phyloP scores from a whole-genome alignment of 2,797 vertebrate genomes.

The Halcyon badia region DNA sequence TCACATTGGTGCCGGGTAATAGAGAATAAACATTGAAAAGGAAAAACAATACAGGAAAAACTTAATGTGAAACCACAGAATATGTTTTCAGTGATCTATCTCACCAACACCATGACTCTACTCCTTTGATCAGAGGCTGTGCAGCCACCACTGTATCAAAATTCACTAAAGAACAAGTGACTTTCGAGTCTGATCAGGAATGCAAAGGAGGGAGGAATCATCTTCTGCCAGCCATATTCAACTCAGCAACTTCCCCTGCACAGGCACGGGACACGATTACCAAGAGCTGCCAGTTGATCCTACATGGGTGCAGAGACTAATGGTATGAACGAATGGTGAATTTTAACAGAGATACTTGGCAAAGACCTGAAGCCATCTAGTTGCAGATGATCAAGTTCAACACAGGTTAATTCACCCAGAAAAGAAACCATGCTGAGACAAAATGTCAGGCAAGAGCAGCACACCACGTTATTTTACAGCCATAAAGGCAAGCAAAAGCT shows the following conservation, averaged over 20 bases:
- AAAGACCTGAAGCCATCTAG: background rate
- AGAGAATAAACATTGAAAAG: background rate
- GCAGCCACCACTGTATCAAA: background rate
- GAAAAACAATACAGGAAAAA: background rate
- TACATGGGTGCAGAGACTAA: background rate
- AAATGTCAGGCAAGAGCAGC: background rate
- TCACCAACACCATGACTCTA: background rate
- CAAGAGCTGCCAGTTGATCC: background rate
- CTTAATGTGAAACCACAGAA: background rate
- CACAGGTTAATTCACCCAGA: background rate
- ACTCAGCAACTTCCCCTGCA: background rate
- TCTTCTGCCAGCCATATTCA: background rate
- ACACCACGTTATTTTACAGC: fast-evolving
- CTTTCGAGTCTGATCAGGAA: background rate
- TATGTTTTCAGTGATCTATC: background rate
- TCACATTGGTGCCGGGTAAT: background rate
- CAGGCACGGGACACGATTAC: background rate
- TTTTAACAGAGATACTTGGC: background rate
- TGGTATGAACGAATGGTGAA: fast-evolving
- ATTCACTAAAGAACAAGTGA: background rate
- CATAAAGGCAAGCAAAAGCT: background rate
- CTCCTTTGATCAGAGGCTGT: background rate
- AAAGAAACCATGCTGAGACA: background rate
- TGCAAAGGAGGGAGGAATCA: background rate
- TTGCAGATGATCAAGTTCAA: background rate